Base-by-base conservation (phyloP, 1,140 invertebrate species). In the Trichonephila clavata region DNA sequence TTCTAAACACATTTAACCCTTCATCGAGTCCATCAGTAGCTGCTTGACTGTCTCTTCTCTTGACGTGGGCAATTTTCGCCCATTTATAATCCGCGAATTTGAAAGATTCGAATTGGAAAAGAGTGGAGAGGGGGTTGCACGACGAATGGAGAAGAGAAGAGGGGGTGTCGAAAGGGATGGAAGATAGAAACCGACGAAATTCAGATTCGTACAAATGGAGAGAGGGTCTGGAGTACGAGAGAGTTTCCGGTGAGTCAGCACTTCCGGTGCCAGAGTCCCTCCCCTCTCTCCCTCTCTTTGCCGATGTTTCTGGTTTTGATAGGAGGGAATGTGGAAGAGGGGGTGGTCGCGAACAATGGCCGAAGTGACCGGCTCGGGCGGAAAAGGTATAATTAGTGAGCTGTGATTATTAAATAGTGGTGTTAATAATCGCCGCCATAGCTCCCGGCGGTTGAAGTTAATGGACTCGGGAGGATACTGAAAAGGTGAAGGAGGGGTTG, bases 181-280 rank as follows among this genome's bases (percentile, higher is more conserved):
- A 59, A 83, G 43, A 57, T 83, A 50, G 50, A 83, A 83, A 83
- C 81, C 43, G 81, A 50, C 81, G 50, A 50, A 50, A 87, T 39
- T 63, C 86, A 57, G 24, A 87, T 63, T 63, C 86, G 86, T 63
- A 39, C 60, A 87, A 87, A 87, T 63, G 86, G 86, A 63, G 39
- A 87, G 32, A 63, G 59, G 86, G 86, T 43, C 83, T 61, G 86
- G 39, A 63, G 43, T 87, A 61, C 86, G 71, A 77, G 71, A 77
- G 68, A 77, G 71, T 77, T 87, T 87, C 86, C 86, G 86, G 86
- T 87, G 86, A 87, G 86, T 87, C 86, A 87, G 86, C 86, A 63
- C 86, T 87, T 87, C 86, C 86, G 86, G 83, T 84, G 43, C 50
- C 43, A 84, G 83, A 84, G 71, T 13, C 32, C 21, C 43, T 14